Evolutionary conservation across 1,140 invertebrate genomes (phyloP), one percentile per base, ranked within the genome.

Genomic region (Solenopsis fugax): DNA sequence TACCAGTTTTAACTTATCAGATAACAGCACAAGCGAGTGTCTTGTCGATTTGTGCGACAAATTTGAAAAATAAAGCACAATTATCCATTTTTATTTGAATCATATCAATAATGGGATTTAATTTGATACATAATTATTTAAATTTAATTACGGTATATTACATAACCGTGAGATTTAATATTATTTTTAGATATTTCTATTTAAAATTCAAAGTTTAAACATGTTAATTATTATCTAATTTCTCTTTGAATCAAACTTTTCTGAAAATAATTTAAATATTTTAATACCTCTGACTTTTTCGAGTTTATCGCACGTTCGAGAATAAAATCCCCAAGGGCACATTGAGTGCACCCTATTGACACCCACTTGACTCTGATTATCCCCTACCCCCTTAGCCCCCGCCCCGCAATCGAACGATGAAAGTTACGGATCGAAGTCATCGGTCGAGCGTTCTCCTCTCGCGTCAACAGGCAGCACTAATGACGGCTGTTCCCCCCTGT

Each of bases 401-500:
- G 3, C 24, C 50, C 48, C 16, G 3, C 29, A 75, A 52, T 52
- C 77, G 62, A 86, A 52, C 50, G 58, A 82, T 82, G 75, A 86
- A 71, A 69, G 72, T 82, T 73, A 73, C 80, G 7, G 34, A 18
- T 37, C 81, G 29, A 77, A 52, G 13, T 78, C 82, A 73, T 75
- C 80, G 80, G 5, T 85, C 82, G 82, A 77, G 37, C 34, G 13
- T 65, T 76, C 41, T 77, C 52, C 73, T 45, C 29, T 48, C 21
- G 7, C 13, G 24, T 45, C 13, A 73, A 48, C 65, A 89, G 75
- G 72, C 90, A 91, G 90, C 90, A 91, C 41, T 91, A 91, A 91
- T 94, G 95, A 95, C 93, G 72, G 92, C 95, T 95, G 95, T 92
- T 94, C 92, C 91, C 91, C 90, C 89, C 24, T 91, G 64, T 93